Percentiles rank a stretch among this genome's conserved stretches.
Evolutionary conservation across 2,888 invertebrate species (phyloP).

Genomic region (Agrotis segetum): DNA sequence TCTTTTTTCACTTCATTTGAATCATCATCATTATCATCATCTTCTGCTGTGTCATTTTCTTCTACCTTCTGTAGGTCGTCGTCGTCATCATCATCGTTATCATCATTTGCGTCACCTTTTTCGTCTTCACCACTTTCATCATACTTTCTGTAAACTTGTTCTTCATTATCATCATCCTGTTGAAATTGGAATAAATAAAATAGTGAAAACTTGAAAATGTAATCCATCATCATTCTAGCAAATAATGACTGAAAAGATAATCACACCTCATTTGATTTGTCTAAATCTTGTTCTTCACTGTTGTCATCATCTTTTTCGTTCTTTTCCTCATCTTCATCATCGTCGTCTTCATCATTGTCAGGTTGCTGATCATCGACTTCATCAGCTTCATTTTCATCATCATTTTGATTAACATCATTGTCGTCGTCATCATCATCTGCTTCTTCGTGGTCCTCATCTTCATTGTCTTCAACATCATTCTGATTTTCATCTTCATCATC

Average conservation of each 20-base stretch:
- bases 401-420: slow-evolving; percentile 71
- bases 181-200: slow-evolving; percentile 52
- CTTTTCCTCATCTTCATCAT: slow-evolving; percentile 49
- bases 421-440: slow-evolving; percentile 59
- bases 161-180: slow-evolving; percentile 67
- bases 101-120: slow-evolving; percentile 53
- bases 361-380: slow-evolving; percentile 67
- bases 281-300: slow-evolving; percentile 68
- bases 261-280: slow-evolving; percentile 71
- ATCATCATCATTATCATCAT: slow-evolving; percentile 62
- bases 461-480: slow-evolving; percentile 63
- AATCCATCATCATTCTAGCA: slow-evolving; percentile 10
- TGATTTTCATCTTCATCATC: slow-evolving; percentile 71
- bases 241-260: slow-evolving; percentile 36
- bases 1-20: slow-evolving; percentile 62
- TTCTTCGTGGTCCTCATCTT: slow-evolving; percentile 73
- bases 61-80: slow-evolving; percentile 69
- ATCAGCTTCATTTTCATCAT: slow-evolving; percentile 68
- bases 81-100: slow-evolving; percentile 66
- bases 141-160: slow-evolving; percentile 65
- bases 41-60: slow-evolving; percentile 71
- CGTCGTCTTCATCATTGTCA: slow-evolving; percentile 65
- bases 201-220: slow-evolving; percentile 20
- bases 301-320: slow-evolving; percentile 71
- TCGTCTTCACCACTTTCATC: slow-evolving; percentile 62